A percentile compares a stretch with the other conserved stretches of the same genome.
Conservation (phyloP, 2,888 invertebrate species). For the Stenolophus ochropezus region DNA sequence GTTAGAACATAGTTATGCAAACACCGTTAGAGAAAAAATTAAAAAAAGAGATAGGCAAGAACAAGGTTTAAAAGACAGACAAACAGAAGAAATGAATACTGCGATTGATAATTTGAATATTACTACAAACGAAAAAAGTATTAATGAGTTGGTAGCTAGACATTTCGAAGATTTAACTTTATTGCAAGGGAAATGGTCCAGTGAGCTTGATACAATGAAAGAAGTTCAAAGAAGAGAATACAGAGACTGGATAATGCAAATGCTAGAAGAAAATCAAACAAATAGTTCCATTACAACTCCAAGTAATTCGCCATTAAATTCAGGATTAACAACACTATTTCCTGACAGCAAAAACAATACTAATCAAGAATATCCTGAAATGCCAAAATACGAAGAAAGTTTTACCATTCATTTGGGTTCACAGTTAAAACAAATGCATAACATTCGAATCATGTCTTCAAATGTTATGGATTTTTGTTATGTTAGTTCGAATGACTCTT, state of each 20-base stretch:
- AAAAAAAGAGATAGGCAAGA: constrained; percentile 85
- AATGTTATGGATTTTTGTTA: constrained; percentile 88
- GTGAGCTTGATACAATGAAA: constrained; percentile 88
- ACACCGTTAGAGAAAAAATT: constrained; percentile 84
- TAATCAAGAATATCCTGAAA: constrained; percentile 61
- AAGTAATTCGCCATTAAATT: constrained; percentile 74
- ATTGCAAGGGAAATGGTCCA: constrained; percentile 89
- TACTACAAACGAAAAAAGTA: constrained; percentile 87
- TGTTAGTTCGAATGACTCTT: constrained; percentile 70
- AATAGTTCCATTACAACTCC: constrained; percentile 74
- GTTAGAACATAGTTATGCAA: constrained; percentile 90
- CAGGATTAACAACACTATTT: constrained; percentile 66
- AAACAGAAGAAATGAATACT: constrained; percentile 91
- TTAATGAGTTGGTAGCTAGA: constrained; percentile 87
- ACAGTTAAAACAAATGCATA: constrained; percentile 99
- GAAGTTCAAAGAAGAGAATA: constrained; percentile 91
- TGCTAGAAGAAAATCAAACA: constrained; percentile 83
- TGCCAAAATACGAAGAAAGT: constrained; percentile 86
- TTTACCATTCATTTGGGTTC: constrained; percentile 98
- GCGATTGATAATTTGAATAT: constrained; percentile 87
- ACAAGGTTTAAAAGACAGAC: constrained; percentile 80
- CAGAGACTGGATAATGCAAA: constrained; percentile 90
- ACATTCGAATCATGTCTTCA: constrained; percentile 92
- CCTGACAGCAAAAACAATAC: constrained; percentile 7
- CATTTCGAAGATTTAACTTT: constrained; percentile 90